Conservation (phyloP, 64 coral and sea anemone genomes). For the Anthopleura sola region DNA sequence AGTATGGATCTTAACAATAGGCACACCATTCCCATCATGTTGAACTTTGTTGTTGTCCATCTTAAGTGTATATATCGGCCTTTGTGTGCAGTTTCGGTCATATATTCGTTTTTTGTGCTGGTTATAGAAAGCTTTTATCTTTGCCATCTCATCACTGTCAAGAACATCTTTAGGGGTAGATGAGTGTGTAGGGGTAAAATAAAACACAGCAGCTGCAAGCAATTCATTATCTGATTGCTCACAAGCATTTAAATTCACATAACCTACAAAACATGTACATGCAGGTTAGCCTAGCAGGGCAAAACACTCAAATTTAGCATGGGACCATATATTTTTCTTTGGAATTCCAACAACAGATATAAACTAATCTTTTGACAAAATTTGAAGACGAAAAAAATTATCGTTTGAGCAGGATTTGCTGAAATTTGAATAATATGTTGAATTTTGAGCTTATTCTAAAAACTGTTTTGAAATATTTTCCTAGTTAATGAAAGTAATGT, state of each 20-base stretch:
- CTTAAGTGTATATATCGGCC: neutral
- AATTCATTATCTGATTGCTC: neutral
- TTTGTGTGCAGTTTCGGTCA: neutral
- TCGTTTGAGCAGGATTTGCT: too few species aligned
- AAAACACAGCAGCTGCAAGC: neutral
- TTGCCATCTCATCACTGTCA: neutral
- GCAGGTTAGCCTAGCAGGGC: neutral
- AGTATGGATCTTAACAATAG: neutral
- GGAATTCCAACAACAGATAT: too few species aligned
- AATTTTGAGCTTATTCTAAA: too few species aligned
- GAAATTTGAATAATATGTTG: too few species aligned
- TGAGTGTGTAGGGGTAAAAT: neutral
- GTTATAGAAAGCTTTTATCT: neutral
- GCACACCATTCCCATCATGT: too few species aligned
- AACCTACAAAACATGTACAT: neutral
- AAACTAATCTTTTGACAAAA: too few species aligned
- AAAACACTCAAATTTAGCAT: too few species aligned
- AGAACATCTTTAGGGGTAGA: neutral
- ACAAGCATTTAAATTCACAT: conserved; percentile 2
- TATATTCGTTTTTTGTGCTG: neutral
- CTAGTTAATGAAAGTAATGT: too few species aligned
- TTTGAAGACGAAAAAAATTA: too few species aligned
- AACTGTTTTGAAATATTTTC: too few species aligned
- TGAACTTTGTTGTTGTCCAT: neutral
- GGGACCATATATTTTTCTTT: too few species aligned